Base-by-base conservation (phyloP, 1,140 invertebrate genomes). In the Contarinia nasturtii region DNA sequence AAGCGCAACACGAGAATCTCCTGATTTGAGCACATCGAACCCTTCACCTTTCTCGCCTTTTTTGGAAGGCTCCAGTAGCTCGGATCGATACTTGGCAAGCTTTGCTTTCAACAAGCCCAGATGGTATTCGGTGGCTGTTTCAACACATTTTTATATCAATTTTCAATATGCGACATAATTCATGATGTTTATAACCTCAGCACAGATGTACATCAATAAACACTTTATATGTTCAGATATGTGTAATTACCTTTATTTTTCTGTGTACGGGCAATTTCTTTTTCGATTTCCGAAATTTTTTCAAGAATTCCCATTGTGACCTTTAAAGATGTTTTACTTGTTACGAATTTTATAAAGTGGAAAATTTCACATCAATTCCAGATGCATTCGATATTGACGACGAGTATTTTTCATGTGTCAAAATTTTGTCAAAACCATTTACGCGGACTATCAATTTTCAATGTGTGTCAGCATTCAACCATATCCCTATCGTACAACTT, bases 1-100 rank as follows among this genome's bases (percentile, higher is more conserved):
- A 4, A 99, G 70, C 15, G 95, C 94, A 14, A 98, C 91, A 61
- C 96, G 73, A 5, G 96, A 96, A 84, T 99, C 96, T 40, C 96
- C 96, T 56, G 90, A 95, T 69, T 99, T 99, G 53, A 98, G 74
- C 12, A 99, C 96, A 82, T 99, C 96, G 68, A 99, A 99, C 10
- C 96, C 96, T 72, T 99, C 96, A 14, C 96, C 96, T 65, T 96
- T 98, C 57, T 94, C 89, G 33, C 85, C 82, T 59, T 92, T 88
- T 65, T 97, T 98, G 1, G 83, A 73, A 0, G 94, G 93, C 62
- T 98, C 94, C 27, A 99, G 64, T 14, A 99, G 66, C 60, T 98
- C 91, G 7, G 91, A 86, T 37, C 95, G 72, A 58, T 96, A 98
- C 63, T 98, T 98, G 0, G 96, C 95, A 60, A 99, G 69, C 71